Conservation (phyloP, 1,140 invertebrate genomes). For the Ericerus pela region DNA sequence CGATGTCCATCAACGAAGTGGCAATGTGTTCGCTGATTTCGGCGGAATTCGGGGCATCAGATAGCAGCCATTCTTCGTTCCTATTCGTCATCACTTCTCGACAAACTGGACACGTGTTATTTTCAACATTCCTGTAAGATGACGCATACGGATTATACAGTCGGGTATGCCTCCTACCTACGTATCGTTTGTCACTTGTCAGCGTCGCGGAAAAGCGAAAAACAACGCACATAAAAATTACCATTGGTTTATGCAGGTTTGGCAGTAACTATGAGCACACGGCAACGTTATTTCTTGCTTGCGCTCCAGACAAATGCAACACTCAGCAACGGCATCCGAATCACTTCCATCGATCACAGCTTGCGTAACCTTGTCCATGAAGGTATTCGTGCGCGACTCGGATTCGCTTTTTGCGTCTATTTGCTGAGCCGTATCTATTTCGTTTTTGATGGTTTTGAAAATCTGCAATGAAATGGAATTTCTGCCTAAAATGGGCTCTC, state of each 20-base stretch:
- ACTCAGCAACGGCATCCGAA: conserved; percentile 35
- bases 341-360: conserved; percentile 14
- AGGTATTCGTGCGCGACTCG: background rate
- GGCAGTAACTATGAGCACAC: conserved; percentile 50
- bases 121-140: conserved; percentile 40
- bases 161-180: too few relatives aligned
- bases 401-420: conserved; percentile 11
- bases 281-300: conserved; percentile 47
- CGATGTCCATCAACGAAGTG: conserved; percentile 33
- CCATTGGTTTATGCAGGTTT: conserved; percentile 53
- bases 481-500: too few relatives aligned
- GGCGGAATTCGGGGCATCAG: conserved; percentile 42
- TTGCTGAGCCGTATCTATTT: conserved; percentile 28
- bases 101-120: conserved; percentile 53
- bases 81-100: conserved; percentile 39
- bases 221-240: conserved; percentile 27
- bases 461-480: conserved; percentile 26
- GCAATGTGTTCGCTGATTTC: conserved; percentile 45
- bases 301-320: conserved; percentile 54
- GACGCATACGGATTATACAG: too few relatives aligned
- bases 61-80: conserved; percentile 49
- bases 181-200: too few relatives aligned
- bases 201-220: too few relatives aligned
- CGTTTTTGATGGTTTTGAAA: conserved; percentile 35
- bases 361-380: conserved; percentile 7